Base-by-base conservation (phyloP, 2,797 vertebrate genomes). In the Salarias fasciatus region DNA sequence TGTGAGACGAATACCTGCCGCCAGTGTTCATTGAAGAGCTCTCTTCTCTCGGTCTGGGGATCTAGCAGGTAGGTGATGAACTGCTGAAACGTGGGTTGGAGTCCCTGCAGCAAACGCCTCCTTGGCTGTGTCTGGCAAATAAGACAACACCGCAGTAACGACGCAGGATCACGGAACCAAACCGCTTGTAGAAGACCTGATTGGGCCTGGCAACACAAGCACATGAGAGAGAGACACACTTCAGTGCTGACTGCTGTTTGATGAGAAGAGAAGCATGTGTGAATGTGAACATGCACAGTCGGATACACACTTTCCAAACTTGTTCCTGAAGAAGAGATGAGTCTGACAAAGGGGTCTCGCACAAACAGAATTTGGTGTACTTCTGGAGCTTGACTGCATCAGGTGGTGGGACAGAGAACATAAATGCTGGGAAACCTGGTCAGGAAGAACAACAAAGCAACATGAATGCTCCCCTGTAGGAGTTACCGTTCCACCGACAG, bases 311-410 rank as follows among this genome's bases (percentile, higher is more conserved):
- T 74, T 87, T 63, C 48, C 92, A 33, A 98, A 95, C 70, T 99
- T 98, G 92, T 96, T 95, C 82, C 95, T 94, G 77, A 96, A 99
- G 73, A 97, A 0, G 97, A 99, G 86, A 98, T 98, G 74, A 99
- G 95, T 11, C 96, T 93, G 4, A 98, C 96, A 0, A 99, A 98
- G 36, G 97, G 97, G 78, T 99, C 96, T 0, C 97, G 91, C 0
- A 99, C 96, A 0, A 99, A 99, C 40, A 99, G 92, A 73, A 99
- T 90, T 98, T 99, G 6, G 95, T 97, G 89, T 98, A 99, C 11
- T 93, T 95, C 87, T 96, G 93, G 60, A 98, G 90, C 75, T 95
- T 97, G 62, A 95, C 82, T 69, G 94, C 95, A 98, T 97, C 79
- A 96, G 91, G 86, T 95, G 95, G 53, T 93, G 92, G 1, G 95